Evolutionary conservation across 2,888 invertebrate species (phyloP).

Genomic region (Busseola fusca): DNA sequence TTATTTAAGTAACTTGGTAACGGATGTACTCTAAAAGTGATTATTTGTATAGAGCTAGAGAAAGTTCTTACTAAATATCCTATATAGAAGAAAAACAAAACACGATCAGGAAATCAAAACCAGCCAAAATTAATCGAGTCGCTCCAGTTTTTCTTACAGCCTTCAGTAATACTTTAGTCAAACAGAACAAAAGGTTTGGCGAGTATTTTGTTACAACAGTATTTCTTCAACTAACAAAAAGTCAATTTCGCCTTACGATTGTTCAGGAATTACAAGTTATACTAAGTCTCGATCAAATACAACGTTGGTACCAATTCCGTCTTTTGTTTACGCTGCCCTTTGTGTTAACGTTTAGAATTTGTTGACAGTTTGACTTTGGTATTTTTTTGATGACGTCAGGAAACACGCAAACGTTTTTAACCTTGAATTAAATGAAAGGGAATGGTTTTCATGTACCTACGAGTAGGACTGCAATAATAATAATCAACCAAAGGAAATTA

Average conservation of each 20-base stretch:
- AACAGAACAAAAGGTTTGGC: background rate
- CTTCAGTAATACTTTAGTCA: background rate
- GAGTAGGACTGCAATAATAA: too few relatives aligned
- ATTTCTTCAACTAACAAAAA: conserved; percentile 20
- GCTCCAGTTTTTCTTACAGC: background rate
- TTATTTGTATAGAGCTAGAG: background rate
- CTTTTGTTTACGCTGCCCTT: background rate
- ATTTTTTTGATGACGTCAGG: conserved; percentile 22
- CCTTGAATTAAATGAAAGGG: background rate
- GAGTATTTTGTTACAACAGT: background rate
- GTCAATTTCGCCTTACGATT: conserved; percentile 12
- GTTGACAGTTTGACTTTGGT: conserved; percentile 1
- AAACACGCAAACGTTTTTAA: background rate
- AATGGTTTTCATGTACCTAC: background rate
- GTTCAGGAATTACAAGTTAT: conserved; percentile 27
- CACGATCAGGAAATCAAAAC: background rate
- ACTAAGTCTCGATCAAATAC: conserved; percentile 26
- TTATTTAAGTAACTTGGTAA: too few relatives aligned
- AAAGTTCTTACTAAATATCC: too few relatives aligned
- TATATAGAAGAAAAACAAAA: background rate
- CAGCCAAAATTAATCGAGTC: background rate
- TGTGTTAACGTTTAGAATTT: conserved; percentile 20
- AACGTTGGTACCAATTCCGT: conserved; percentile 3
- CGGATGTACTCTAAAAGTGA: background rate
- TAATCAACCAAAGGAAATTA: too few relatives aligned